A percentile compares a stretch with the other conserved stretches of the same genome.
Conservation (phyloP, 2,888 invertebrate genomes). For the Antheraea yamamai region DNA sequence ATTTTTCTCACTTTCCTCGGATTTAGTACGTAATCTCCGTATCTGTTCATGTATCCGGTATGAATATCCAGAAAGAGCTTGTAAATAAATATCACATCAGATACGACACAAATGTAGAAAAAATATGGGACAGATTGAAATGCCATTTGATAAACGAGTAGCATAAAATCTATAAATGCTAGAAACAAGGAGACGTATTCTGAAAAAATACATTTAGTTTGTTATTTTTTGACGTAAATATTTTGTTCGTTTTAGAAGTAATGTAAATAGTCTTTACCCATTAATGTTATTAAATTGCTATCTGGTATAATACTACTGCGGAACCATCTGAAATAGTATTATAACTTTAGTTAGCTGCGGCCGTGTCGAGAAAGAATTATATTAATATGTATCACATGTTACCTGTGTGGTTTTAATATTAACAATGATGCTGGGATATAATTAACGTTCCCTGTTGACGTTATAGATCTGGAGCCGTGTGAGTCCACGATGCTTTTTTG, state of each 20-base stretch:
- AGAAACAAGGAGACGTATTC: slow-evolving; percentile 67
- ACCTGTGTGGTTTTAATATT: slow-evolving; percentile 66
- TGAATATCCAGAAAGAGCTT: slow-evolving; percentile 76
- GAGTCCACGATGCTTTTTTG: slow-evolving; percentile 67
- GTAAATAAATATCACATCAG: slow-evolving; percentile 68
- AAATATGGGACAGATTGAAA: slow-evolving; percentile 66
- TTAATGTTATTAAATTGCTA: slow-evolving; percentile 59
- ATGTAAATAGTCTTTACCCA: slow-evolving; percentile 51
- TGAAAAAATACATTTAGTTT: slow-evolving; percentile 46
- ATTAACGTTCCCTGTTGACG: slow-evolving; percentile 57
- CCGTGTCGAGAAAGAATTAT: background rate
- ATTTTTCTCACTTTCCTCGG: slow-evolving; percentile 69
- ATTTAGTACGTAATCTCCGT: slow-evolving; percentile 73
- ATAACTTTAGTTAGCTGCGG: background rate
- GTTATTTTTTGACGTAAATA: background rate
- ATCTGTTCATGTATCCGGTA: slow-evolving; percentile 74
- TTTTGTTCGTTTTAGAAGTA: slow-evolving; percentile 16
- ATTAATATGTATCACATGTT: background rate
- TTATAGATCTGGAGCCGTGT: slow-evolving; percentile 67
- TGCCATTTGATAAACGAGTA: slow-evolving; percentile 76
- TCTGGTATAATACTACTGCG: slow-evolving; percentile 73
- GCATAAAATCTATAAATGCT: slow-evolving; percentile 69
- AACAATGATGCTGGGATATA: slow-evolving; percentile 55
- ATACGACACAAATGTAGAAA: slow-evolving; percentile 55
- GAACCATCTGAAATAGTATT: slow-evolving; percentile 64